These are phyloP conservation scores for Tortricodes alternella DNA, from an alignment of 2,888 invertebrate genomes.

Conservation along the genomic window DNA sequence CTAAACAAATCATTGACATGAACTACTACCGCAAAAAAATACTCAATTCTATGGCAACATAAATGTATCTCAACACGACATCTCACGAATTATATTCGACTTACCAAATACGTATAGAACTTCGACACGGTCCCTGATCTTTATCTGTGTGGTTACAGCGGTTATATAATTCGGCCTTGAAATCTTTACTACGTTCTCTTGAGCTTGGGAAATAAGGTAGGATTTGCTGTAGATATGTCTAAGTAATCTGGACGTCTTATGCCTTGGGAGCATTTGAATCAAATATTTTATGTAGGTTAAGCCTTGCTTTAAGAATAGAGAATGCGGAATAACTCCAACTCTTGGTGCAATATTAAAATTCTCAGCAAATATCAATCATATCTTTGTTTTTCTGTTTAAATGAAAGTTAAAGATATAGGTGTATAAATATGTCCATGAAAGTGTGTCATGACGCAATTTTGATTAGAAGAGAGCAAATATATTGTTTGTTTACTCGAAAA, in stretches of 20 bases:
- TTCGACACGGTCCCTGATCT: constrained; percentile 3
- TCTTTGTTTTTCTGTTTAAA: too few relatives aligned
- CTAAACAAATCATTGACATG: too few relatives aligned
- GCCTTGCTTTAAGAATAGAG: too few relatives aligned
- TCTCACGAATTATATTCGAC: neutral
- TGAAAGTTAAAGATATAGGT: too few relatives aligned
- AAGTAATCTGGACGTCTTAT: too few relatives aligned
- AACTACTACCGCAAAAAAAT: too few relatives aligned
- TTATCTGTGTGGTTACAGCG: constrained; percentile 8
- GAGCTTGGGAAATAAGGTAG: constrained; percentile 9
- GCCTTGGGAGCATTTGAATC: neutral
- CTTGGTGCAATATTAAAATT: too few relatives aligned
- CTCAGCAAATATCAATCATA: too few relatives aligned
- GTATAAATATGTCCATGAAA: too few relatives aligned
- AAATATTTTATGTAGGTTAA: neutral
- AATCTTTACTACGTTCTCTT: constrained; percentile 2
- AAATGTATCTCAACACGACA: neutral
- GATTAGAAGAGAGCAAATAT: neutral
- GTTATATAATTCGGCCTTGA: constrained; percentile 17
- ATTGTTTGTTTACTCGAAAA: neutral
- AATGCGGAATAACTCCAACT: too few relatives aligned
- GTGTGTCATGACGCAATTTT: too few relatives aligned
- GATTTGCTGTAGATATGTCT: constrained; percentile 7
- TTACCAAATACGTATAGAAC: constrained; percentile 3
- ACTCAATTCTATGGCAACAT: neutral